Conservation (phyloP, 2,113 vertebrate species). For the Amia ocellicauda region DNA sequence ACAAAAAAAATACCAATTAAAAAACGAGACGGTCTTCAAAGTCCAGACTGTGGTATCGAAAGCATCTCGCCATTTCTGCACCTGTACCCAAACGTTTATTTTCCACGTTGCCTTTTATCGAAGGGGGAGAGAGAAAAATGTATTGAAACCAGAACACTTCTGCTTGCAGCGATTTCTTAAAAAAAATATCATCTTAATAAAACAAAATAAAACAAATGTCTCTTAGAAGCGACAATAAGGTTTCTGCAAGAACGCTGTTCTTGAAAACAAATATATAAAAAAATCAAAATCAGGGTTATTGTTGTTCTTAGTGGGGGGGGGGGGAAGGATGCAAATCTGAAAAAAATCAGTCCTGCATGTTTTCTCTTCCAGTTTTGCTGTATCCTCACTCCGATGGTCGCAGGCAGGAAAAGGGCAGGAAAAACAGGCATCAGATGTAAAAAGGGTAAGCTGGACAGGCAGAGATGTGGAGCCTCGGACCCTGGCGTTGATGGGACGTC, state of each 20-base stretch:
- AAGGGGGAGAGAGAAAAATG: constrained; percentile 13
- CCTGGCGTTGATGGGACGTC: constrained; percentile 41
- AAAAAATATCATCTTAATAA: constrained; percentile 20
- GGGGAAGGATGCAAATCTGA: constrained; percentile 16
- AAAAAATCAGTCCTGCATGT: constrained; percentile 41
- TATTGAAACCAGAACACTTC: constrained; percentile 19
- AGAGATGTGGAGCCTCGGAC: constrained; percentile 50
- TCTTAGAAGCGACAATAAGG: too few relatives aligned
- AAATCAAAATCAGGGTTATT: constrained; percentile 8
- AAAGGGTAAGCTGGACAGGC: constrained; percentile 23
- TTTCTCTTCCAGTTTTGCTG: constrained; percentile 50
- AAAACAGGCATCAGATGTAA: constrained; percentile 39
- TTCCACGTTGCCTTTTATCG: constrained; percentile 36
- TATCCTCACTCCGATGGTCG: constrained; percentile 43
- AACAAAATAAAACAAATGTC: constrained; percentile 42
- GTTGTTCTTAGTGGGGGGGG: too few relatives aligned
- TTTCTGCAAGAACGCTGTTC: constrained; percentile 20
- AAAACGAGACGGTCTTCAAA: constrained; percentile 37
- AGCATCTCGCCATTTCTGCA: constrained; percentile 62
- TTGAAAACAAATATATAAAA: constrained; percentile 18
- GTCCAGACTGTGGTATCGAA: constrained; percentile 40
- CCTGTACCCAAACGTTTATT: constrained; percentile 55
- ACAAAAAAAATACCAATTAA: constrained; percentile 25
- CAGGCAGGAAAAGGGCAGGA: constrained; percentile 24
- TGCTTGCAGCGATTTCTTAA: constrained; percentile 29